phyloP scores from a whole-genome alignment of 1,140 invertebrate genomes.

The Orussus abietinus region DNA sequence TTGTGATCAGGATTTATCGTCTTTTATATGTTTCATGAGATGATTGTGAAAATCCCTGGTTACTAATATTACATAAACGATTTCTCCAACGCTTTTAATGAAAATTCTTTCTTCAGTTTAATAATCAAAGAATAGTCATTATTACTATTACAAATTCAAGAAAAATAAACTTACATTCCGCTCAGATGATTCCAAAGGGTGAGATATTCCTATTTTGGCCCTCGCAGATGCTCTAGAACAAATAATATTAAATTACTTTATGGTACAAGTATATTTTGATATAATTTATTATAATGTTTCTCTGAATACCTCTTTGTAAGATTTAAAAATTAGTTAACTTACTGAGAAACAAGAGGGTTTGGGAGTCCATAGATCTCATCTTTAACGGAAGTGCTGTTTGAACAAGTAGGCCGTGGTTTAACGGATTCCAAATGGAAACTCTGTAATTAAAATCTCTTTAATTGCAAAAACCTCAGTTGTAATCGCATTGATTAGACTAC shows the following conservation, averaged over 20 bases:
- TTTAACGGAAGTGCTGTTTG: conserved; percentile 17
- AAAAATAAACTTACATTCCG: conserved; percentile 31
- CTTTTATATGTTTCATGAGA: conserved; percentile 3
- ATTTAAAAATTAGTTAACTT: conserved; percentile 17
- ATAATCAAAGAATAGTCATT: conserved; percentile 11
- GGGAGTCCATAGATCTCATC: conserved; percentile 53
- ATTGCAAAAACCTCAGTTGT: no score
- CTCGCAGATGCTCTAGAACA: conserved; percentile 9
- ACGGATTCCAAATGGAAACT: no score
- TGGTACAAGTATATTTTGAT: background rate
- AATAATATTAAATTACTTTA: background rate
- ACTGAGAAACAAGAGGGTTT: conserved; percentile 55
- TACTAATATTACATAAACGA: conserved; percentile 42
- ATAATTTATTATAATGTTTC: background rate
- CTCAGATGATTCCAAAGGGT: conserved; percentile 37
- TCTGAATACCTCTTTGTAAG: background rate
- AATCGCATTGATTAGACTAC: no score
- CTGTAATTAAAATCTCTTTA: no score
- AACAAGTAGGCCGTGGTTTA: background rate
- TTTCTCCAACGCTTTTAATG: no score
- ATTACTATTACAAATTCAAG: conserved; percentile 8
- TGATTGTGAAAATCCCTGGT: conserved; percentile 6
- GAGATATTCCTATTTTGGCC: conserved; percentile 18
- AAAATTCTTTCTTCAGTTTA: conserved; percentile 42
- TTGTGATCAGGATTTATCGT: no score